A percentile compares a stretch with the other conserved stretches of the same genome.
phyloP scores from a whole-genome alignment of 2,888 invertebrate species.

The Thecophora atra region DNA sequence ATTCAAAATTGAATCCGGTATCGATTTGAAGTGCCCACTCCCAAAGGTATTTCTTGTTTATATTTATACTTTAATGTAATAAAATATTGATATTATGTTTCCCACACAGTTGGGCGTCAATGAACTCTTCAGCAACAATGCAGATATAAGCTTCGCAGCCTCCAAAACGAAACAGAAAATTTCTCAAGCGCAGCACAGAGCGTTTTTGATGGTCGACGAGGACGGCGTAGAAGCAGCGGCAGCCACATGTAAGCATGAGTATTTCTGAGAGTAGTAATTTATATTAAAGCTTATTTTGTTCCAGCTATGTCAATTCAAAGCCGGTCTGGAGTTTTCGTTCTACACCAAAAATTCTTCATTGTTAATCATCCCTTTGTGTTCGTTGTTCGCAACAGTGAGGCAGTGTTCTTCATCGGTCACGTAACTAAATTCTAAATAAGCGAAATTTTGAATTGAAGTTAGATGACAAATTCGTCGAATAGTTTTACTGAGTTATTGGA shows the following conservation, averaged over 20 bases:
- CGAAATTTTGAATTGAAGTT: no score
- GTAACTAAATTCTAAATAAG: conserved; percentile 47
- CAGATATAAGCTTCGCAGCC: conserved; percentile 74
- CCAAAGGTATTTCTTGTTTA: conserved; percentile 74
- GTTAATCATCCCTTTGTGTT: conserved; percentile 62
- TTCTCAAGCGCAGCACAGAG: conserved; percentile 82
- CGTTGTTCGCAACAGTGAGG: conserved; percentile 51
- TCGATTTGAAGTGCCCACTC: conserved; percentile 72
- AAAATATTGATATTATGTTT: no score
- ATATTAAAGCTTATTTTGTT: conserved; percentile 27
- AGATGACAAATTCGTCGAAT: neutral
- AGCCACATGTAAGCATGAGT: conserved; percentile 69
- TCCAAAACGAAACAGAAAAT: conserved; percentile 69
- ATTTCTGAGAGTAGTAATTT: neutral
- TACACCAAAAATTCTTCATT: conserved; percentile 54
- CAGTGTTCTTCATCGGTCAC: conserved; percentile 57
- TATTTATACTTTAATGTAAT: no score
- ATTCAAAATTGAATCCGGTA: conserved; percentile 80
- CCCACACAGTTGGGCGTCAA: conserved; percentile 77
- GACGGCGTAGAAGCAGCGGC: conserved; percentile 91
- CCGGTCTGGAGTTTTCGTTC: no score
- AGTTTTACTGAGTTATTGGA: no score
- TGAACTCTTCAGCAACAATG: conserved; percentile 70
- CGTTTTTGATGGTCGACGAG: no score
- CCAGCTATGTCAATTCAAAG: no score